A percentile compares a stretch with the other conserved stretches of the same genome.
Conservation (phyloP, 1,140 invertebrate species). For the Zophobas atratus region DNA sequence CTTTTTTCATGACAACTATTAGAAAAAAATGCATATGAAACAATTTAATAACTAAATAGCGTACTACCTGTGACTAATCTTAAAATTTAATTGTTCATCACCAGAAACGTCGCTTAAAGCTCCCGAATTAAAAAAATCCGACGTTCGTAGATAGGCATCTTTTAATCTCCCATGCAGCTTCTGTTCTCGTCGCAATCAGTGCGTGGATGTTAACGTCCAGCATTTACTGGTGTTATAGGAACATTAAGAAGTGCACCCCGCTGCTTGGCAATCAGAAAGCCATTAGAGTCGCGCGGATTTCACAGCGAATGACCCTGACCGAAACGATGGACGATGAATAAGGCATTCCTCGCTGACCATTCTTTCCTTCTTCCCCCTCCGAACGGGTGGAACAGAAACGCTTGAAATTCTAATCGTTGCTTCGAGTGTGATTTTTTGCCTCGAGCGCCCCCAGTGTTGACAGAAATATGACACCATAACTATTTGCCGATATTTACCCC, state of each 20-base stretch:
- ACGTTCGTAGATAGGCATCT: no score
- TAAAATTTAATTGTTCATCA: no score
- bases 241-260: slow-evolving; percentile 56
- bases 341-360: slow-evolving; percentile 42
- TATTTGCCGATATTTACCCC: slow-evolving; percentile 40
- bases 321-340: slow-evolving; percentile 48
- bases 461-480: slow-evolving; percentile 33
- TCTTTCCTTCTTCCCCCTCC: slow-evolving; percentile 10
- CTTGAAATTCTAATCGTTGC: slow-evolving; percentile 21
- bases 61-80: no score
- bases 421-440: slow-evolving; percentile 7
- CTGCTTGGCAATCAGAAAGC: slow-evolving; percentile 61
- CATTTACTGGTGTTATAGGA: slow-evolving; percentile 54
- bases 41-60: no score
- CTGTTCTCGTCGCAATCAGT: slow-evolving; percentile 4
- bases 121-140: no score
- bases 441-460: not conserved
- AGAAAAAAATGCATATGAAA: no score
- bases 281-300: slow-evolving; percentile 58
- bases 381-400: not conserved
- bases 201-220: slow-evolving; percentile 42
- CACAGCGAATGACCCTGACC: slow-evolving; percentile 56
- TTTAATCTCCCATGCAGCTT: slow-evolving; percentile 1
- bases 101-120: no score
- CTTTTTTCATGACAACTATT: no score